Evolutionary conservation across 2,113 vertebrate species (phyloP), one percentile per base, ranked within the genome.

Genomic region (Thymallus thymallus): DNA sequence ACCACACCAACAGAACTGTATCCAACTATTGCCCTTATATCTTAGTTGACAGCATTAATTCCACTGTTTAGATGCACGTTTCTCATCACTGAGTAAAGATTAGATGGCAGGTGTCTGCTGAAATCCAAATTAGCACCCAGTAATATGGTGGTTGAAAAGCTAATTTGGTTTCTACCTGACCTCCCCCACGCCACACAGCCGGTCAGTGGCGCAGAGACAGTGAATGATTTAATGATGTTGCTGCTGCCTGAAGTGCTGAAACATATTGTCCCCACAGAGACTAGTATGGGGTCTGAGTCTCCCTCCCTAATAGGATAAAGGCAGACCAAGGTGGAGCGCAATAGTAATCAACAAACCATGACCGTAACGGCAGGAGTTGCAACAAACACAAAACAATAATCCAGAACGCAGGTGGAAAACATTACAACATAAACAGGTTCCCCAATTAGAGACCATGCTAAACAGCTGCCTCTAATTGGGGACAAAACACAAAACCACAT

Each of bases 211-310:
- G 0, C 48, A 51, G 16, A 51, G 14, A 51, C 48, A 51, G 18
- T 20, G 64, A 30, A 13, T 86, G 86, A 82, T 83, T 85, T 91
- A 90, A 90, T 89, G 89, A 87, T 88, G 79, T 73, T 68, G 72
- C 35, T 35, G 35, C 88, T 92, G 91, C 92, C 92, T 92, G 77
- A 90, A 88, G 90, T 88, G 82, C 84, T 83, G 87, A 84, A 90
- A 88, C 83, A 84, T 80, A 70, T 70, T 35, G 79, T 83, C 77
- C 82, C 86, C 64, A 16, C 73, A 51, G 48, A 14, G 5, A 51
- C 12, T 51, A 5, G 14, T 51, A 51, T 51, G 16, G 16, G 12
- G 16, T 51, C 2, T 5, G 16, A 16, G 48, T 51, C 48, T 51
- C 48, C 48, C 16, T 51, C 3, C 14, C 48, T 51, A 4, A 5